These are phyloP conservation scores for Atherinomorus stipes DNA, from an alignment of 2,113 vertebrate species.

Conservation along the genomic window DNA sequence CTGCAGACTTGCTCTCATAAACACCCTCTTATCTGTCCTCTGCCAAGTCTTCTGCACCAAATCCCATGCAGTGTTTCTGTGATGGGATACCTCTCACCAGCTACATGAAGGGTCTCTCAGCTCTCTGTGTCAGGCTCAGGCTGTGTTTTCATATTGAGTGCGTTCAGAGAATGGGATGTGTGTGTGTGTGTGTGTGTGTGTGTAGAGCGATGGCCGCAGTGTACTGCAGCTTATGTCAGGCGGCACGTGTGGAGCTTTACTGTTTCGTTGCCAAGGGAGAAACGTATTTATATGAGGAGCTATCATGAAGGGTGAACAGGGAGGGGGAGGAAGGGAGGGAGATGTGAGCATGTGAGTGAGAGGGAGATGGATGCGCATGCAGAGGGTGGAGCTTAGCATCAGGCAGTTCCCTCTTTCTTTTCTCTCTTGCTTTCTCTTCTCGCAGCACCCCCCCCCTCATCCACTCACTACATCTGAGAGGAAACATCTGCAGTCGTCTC, in stretches of 20 bases:
- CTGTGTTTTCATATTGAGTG: not conserved
- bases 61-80: slow-evolving; percentile 25
- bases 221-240: slow-evolving; percentile 1
- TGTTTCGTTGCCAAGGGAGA: slow-evolving; percentile 66
- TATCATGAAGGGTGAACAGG: slow-evolving; percentile 80
- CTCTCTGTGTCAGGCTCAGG: not conserved
- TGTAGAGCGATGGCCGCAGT: not conserved
- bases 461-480: slow-evolving; percentile 18
- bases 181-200: not conserved
- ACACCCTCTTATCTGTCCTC: slow-evolving; percentile 34
- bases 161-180: not conserved
- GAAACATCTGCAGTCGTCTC: slow-evolving; percentile 57
- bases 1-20: slow-evolving; percentile 49
- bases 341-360: slow-evolving; percentile 53
- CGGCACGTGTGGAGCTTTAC: slow-evolving; percentile 13
- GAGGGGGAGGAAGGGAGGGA: slow-evolving; percentile 62
- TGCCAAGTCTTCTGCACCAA: slow-evolving; percentile 27
- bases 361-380: slow-evolving; percentile 71
- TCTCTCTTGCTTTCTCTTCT: slow-evolving; percentile 59
- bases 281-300: slow-evolving; percentile 70
- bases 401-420: slow-evolving; percentile 71
- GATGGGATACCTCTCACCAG: slow-evolving; percentile 21
- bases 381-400: slow-evolving; percentile 81
- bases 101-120: slow-evolving; percentile 8
- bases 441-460: slow-evolving; percentile 29